phyloP scores from a whole-genome alignment of 2,888 invertebrate species.

The Caenorhabditis zanzibari region DNA sequence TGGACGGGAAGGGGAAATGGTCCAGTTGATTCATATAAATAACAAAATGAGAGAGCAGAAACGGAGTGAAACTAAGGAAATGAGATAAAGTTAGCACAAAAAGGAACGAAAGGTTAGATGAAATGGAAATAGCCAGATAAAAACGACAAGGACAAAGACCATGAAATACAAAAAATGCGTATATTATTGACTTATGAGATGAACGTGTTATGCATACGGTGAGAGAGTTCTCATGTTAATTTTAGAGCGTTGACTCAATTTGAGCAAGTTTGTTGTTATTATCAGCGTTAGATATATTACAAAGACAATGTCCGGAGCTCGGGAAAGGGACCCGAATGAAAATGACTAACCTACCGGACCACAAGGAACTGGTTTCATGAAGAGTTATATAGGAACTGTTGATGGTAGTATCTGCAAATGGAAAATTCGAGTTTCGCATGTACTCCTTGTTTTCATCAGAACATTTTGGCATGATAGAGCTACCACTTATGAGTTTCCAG shows the following conservation, averaged over 20 bases:
- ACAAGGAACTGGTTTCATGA: neutral
- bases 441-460: too few species aligned
- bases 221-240: neutral
- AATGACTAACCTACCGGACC: neutral
- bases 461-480: too few species aligned
- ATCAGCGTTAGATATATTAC: neutral
- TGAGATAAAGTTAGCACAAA: slow-evolving; percentile 7
- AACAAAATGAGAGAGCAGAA: neutral
- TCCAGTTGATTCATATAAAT: slow-evolving; percentile 32
- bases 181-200: slow-evolving; percentile 12
- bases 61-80: neutral
- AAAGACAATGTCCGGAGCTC: neutral
- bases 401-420: too few species aligned
- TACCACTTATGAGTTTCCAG: too few species aligned
- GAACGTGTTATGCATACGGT: slow-evolving; percentile 35
- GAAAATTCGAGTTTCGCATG: too few species aligned
- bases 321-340: neutral
- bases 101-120: slow-evolving; percentile 26
- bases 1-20: neutral
- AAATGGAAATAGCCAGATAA: neutral
- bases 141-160: slow-evolving; percentile 19
- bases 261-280: slow-evolving; percentile 33
- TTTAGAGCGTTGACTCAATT: neutral
- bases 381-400: too few species aligned
- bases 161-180: slow-evolving; percentile 42